Conservation (phyloP, 2,888 invertebrate species). For the Synergus umbraculus region DNA sequence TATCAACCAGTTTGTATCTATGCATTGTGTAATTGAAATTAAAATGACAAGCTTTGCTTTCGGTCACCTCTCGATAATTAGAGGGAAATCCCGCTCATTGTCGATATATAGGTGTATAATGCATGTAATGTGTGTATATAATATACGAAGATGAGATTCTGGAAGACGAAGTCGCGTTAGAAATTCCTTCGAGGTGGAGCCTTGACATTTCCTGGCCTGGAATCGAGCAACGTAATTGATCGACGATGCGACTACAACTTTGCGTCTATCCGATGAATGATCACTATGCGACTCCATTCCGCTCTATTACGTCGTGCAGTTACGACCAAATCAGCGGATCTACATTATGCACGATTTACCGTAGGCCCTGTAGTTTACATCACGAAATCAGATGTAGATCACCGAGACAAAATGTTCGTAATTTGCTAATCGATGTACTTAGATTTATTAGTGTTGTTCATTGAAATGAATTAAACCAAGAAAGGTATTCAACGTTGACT, state of each 20-base stretch:
- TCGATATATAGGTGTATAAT: neutral
- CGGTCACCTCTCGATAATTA: constrained; percentile 4
- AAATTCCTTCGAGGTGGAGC: constrained; percentile 67
- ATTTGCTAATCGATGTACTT: constrained; percentile 27
- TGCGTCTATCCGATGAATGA: constrained; percentile 64
- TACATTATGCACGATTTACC: constrained; percentile 37
- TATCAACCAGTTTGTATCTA: neutral
- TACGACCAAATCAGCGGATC: constrained; percentile 56
- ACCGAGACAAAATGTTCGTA: constrained; percentile 20
- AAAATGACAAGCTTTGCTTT: constrained; percentile 5
- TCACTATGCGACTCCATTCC: constrained; percentile 55
- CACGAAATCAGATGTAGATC: constrained; percentile 13
- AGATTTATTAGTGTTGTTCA: constrained; percentile 24
- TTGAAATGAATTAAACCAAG: neutral
- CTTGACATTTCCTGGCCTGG: constrained; percentile 71
- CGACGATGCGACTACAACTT: constrained; percentile 63
- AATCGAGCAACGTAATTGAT: constrained; percentile 70
- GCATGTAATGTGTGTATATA: neutral
- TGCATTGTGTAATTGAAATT: neutral
- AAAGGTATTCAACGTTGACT: neutral
- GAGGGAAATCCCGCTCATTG: neutral
- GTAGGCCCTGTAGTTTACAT: constrained; percentile 12
- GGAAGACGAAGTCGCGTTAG: constrained; percentile 61
- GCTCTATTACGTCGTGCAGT: constrained; percentile 57
- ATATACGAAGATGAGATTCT: constrained; percentile 45